A percentile compares a stretch with the other conserved stretches of the same genome.
Evolutionary conservation across 1,140 invertebrate species (phyloP).

Genomic region (Neodiprion virginianus): DNA sequence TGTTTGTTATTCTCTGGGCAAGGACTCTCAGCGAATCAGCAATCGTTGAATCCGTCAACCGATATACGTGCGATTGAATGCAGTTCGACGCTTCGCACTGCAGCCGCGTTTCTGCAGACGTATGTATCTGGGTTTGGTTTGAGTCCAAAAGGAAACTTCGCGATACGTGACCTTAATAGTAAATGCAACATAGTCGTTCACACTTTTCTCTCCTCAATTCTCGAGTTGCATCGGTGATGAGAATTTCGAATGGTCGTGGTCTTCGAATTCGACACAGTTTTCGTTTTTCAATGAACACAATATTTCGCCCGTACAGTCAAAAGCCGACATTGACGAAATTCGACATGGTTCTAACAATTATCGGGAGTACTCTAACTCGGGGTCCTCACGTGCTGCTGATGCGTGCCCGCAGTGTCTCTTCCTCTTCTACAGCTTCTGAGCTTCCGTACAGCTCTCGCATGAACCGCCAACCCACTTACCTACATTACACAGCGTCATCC

Average conservation of each 20-base stretch:
- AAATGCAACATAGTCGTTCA: background rate
- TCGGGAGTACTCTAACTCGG: constrained; percentile 11
- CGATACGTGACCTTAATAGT: background rate
- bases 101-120: no score
- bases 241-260: background rate
- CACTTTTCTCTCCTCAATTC: background rate
- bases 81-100: background rate
- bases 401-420: background rate
- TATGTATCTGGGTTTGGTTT: no score
- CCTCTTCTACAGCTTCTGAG: background rate
- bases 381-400: constrained; percentile 12
- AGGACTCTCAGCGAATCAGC: background rate
- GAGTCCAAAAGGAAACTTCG: background rate
- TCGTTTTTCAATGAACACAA: background rate
- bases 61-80: background rate
- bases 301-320: background rate
- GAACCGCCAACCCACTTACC: constrained; percentile 59
- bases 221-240: background rate
- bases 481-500: constrained; percentile 50
- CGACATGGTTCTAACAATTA: background rate
- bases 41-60: background rate
- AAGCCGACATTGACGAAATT: background rate
- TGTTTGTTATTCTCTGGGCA: background rate
- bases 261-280: background rate
- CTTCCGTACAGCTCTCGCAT: constrained; percentile 41